A percentile compares a stretch with the other conserved stretches of the same genome.
phyloP scores from a whole-genome alignment of 2,797 vertebrate species.

The Onychomys leucogaster region DNA sequence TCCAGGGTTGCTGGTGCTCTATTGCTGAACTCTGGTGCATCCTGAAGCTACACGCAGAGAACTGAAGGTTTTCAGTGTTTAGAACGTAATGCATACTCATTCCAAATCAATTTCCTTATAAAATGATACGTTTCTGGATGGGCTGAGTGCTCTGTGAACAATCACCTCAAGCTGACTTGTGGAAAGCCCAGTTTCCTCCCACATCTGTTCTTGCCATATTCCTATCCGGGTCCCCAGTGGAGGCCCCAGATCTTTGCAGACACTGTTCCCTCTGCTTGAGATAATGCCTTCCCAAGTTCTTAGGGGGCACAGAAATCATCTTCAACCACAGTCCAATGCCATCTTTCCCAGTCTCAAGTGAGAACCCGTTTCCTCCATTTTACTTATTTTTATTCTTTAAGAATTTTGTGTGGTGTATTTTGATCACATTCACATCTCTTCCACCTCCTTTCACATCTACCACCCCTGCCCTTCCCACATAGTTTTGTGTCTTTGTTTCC shows the following conservation, averaged over 20 bases:
- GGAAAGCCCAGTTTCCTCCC: conserved; percentile 2
- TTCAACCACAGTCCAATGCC: not conserved
- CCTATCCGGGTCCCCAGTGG: no score
- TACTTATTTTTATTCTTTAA: not conserved
- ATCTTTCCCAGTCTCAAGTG: not conserved
- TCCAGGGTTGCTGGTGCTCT: not conserved
- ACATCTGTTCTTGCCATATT: not conserved
- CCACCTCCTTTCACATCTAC: not conserved
- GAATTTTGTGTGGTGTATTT: not conserved
- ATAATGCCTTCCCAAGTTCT: not conserved
- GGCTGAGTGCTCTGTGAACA: not conserved
- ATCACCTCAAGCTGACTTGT: conserved; percentile 6
- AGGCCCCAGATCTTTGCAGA: not conserved
- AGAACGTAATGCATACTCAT: conserved; percentile 29
- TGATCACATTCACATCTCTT: not conserved
- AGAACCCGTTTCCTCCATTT: not conserved
- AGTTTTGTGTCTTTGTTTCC: not conserved
- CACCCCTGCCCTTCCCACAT: not conserved
- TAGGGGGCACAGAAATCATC: not conserved
- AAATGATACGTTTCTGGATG: conserved; percentile 9
- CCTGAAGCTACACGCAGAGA: conserved; percentile 31
- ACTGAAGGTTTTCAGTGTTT: not conserved
- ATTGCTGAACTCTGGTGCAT: not conserved
- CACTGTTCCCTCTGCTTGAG: not conserved
- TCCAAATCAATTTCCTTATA: conserved; percentile 46